Evolutionary conservation across 1,140 invertebrate genomes (phyloP).

Genomic region (Bombus ignitus): DNA sequence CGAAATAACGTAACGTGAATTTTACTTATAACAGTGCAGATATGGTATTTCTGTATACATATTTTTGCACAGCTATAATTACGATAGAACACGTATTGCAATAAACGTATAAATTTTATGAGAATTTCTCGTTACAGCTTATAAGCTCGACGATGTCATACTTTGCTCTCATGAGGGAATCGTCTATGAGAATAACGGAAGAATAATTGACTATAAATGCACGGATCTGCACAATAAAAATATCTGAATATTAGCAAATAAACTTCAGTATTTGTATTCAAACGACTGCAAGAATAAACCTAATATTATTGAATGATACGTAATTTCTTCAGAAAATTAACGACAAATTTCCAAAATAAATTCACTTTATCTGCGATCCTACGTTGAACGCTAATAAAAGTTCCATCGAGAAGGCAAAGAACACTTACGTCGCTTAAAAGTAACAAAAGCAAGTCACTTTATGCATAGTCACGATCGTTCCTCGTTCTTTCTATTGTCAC

Average conservation of each 20-base stretch:
- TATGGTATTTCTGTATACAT: fast-evolving
- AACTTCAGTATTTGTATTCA: background rate
- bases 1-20: no score
- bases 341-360: background rate
- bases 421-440: background rate
- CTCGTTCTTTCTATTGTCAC: background rate
- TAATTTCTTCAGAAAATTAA: background rate
- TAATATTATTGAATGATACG: background rate
- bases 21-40: no score
- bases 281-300: background rate
- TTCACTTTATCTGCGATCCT: background rate
- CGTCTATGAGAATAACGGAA: fast-evolving
- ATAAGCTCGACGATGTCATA: slow-evolving; percentile 41
- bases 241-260: background rate
- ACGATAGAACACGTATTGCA: no score
- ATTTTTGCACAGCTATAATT: background rate
- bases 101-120: background rate
- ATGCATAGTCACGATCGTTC: background rate
- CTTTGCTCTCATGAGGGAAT: slow-evolving; percentile 33
- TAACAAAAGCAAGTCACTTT: background rate
- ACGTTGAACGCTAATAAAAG: background rate
- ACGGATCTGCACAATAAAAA: background rate
- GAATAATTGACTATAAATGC: background rate
- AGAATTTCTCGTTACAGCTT: slow-evolving; percentile 14
- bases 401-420: background rate